Evolutionary conservation across 37 sponge, comb jelly and placozoan genomes (phyloP), one percentile per base, ranked within the genome.

Genomic region (Cliona cf. orientalis): DNA sequence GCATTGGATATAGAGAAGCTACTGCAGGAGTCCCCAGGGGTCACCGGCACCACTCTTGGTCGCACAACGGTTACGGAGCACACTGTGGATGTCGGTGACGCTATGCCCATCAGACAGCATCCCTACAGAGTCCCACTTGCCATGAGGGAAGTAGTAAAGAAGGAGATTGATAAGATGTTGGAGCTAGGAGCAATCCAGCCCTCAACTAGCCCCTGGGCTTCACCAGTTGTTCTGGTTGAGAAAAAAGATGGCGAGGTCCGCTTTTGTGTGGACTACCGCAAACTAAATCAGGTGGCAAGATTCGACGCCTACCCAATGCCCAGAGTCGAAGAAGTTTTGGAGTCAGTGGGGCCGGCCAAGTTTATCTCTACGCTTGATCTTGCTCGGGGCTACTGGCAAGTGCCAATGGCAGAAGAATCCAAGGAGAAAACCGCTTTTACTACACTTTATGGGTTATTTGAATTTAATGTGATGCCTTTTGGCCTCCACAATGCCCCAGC

Each of bases 261-360:
- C 11, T 17, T 49, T 19, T 49, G 55, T 49, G 55, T 49, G 55
- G 55, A 49, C 55, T 87, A 83, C 75, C 25, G 87, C n/a, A 71
- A 60, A 59, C 71, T 91, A 55, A 87, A 91, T 68, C 55, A 63
- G 36, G 68, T 72, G 42, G 58, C 92, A 7, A 69, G 56, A 25
- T 77, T 72, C 35, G 88, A 91, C 62, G 79, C 88, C 58, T 91
- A 91, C 41, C 84, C 92, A 3, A 75, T 91, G 80, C 92, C 92
- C 0, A 42, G 70, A n/a, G 58, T 85, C 19, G 81, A 91, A 34
- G 78, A 91, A 43, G 22, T 90, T 17, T 17, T 86, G 43, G 86
- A 84, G 60, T 5, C 41, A 17, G 64, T 91, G 7, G 87, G 78
- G 12, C 26, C 39, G 36, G 86, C 91, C 4, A 32, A 21, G 0